Evolutionary conservation across 1,140 invertebrate species (phyloP).

Genomic region (Lethocerus indicus): DNA sequence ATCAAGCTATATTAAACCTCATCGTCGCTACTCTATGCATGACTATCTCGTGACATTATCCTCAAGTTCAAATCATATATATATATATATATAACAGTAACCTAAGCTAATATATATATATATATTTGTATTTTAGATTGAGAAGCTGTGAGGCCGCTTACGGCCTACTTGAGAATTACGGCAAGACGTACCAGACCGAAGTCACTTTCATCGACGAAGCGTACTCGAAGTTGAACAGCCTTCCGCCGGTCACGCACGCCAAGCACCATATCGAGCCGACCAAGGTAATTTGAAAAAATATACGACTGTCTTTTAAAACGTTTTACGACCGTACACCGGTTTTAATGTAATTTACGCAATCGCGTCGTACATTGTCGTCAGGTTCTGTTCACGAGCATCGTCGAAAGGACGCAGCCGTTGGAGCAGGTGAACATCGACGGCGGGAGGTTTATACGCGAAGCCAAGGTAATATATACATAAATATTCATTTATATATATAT

Average conservation of each 20-base stretch:
- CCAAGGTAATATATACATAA: constrained; percentile 60
- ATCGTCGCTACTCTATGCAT: too few species aligned
- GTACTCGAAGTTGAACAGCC: constrained; percentile 50
- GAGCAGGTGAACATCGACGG: constrained; percentile 91
- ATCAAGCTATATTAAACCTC: neutral
- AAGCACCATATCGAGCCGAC: constrained; percentile 58
- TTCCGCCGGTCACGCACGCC: constrained; percentile 49
- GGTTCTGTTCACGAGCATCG: constrained; percentile 76
- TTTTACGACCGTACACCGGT: too few species aligned
- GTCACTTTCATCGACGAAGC: constrained; percentile 73
- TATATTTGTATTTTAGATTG: constrained; percentile 33
- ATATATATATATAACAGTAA: neutral
- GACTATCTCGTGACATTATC: too few species aligned
- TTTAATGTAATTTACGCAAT: too few species aligned
- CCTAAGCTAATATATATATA: neutral
- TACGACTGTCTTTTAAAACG: neutral
- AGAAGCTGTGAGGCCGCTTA: constrained; percentile 72
- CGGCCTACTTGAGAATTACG: constrained; percentile 70
- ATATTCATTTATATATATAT: neutral
- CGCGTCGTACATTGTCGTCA: too few species aligned
- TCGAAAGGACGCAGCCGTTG: constrained; percentile 79
- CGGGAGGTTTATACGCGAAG: constrained; percentile 88
- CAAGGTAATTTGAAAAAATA: constrained; percentile 37
- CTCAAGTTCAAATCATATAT: neutral
- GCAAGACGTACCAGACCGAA: constrained; percentile 68